Conservation (phyloP, 2,797 vertebrate species). For the Gymnopithys bicolor region DNA sequence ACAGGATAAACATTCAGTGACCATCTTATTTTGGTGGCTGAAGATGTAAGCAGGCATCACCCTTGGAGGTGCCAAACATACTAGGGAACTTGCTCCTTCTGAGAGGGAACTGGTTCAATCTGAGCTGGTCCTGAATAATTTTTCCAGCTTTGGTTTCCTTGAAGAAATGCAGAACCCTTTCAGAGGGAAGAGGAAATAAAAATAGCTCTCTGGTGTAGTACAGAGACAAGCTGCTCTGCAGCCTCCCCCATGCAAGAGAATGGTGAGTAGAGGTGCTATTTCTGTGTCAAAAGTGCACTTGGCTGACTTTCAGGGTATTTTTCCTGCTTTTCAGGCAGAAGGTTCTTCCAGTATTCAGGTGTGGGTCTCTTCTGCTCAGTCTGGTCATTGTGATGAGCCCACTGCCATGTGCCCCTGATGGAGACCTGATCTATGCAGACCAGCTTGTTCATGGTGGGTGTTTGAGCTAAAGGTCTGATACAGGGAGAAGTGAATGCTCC, state of each 20-base stretch:
- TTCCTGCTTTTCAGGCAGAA: not conserved
- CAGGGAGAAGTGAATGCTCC: not conserved
- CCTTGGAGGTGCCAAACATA: not conserved
- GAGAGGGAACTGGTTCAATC: not conserved
- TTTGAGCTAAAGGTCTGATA: not conserved
- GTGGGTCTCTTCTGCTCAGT: not conserved
- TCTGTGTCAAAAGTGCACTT: not conserved
- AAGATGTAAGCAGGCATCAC: not conserved
- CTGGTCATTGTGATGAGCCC: not conserved
- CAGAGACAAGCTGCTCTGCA: not conserved
- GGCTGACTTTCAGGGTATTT: not conserved
- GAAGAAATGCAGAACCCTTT: slow-evolving; percentile 24
- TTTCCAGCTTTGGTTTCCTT: slow-evolving; percentile 41
- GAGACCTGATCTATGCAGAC: not conserved
- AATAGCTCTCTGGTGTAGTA: slow-evolving; percentile 24
- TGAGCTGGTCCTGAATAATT: slow-evolving; percentile 20
- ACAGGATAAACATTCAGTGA: not conserved
- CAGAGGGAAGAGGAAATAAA: not conserved
- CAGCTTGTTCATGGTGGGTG: not conserved
- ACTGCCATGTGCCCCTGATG: rapidly evolving
- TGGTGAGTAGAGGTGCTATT: not conserved
- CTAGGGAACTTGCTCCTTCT: not conserved
- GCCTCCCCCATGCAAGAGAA: not conserved
- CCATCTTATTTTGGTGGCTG: not conserved
- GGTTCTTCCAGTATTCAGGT: not conserved